A percentile compares a stretch with the other conserved stretches of the same genome.
Conservation (phyloP, 2,797 vertebrate genomes). For the Chelmon rostratus region DNA sequence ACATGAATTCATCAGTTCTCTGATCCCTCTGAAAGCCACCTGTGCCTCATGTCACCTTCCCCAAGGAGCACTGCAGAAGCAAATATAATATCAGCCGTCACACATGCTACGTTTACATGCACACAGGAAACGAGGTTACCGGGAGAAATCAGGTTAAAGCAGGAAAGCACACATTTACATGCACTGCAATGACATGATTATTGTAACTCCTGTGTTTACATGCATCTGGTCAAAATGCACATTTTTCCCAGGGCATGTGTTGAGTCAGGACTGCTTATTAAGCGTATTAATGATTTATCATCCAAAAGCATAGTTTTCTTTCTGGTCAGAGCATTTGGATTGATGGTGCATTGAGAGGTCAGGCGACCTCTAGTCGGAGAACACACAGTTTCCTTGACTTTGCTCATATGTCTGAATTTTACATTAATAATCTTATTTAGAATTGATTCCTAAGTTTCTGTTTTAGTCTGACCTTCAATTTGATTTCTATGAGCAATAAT, state of each 20-base stretch:
- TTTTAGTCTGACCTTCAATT: conserved; percentile 4
- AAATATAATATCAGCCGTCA: conserved; percentile 48
- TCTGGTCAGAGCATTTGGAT: neutral
- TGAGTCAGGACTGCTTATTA: conserved; percentile 23
- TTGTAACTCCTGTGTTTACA: conserved; percentile 7
- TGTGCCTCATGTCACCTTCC: conserved; percentile 48
- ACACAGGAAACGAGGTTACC: conserved; percentile 34
- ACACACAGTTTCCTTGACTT: too few relatives aligned
- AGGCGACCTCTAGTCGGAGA: neutral
- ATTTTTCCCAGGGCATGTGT: conserved; percentile 10
- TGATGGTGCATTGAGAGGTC: neutral
- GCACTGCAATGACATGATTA: neutral
- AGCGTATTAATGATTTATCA: conserved; percentile 5
- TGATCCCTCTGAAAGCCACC: conserved; percentile 58
- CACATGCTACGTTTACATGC: conserved; percentile 25
- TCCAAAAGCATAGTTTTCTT: neutral
- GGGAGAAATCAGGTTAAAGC: conserved; percentile 47
- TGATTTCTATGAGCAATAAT: neutral
- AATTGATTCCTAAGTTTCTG: conserved; percentile 13
- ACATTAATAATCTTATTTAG: neutral
- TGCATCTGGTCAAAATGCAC: conserved; percentile 27
- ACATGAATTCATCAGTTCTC: conserved; percentile 47
- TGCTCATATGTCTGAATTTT: neutral
- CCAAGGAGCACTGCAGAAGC: conserved; percentile 20
- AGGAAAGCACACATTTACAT: conserved; percentile 12